A percentile compares a stretch with the other conserved stretches of the same genome.
These are phyloP conservation scores for Pomacea maculata DNA, from an alignment of 1,140 invertebrate species.

Conservation along the genomic window DNA sequence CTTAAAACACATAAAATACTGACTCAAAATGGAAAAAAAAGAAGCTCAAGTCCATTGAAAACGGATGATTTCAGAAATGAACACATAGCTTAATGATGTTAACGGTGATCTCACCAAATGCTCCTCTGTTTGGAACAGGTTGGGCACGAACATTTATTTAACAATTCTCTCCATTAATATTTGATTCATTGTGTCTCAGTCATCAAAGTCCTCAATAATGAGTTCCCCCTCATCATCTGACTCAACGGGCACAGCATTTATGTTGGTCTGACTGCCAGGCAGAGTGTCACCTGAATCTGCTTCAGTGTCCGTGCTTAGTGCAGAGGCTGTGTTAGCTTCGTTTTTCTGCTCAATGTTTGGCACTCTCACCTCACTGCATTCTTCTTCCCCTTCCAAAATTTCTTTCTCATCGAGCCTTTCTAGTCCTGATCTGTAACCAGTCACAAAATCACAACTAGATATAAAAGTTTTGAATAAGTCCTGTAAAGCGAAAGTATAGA, in stretches of 20 bases:
- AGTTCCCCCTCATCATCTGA: conserved; percentile 46
- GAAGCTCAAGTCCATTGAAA: not conserved
- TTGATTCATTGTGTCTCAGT: conserved; percentile 28
- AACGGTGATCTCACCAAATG: too few relatives aligned
- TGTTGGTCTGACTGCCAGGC: conserved; percentile 42
- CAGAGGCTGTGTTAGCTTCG: not conserved
- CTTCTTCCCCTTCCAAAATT: conserved; percentile 23
- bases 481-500: not conserved
- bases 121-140: too few relatives aligned
- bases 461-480: not conserved
- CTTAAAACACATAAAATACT: too few relatives aligned
- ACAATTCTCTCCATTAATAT: too few relatives aligned
- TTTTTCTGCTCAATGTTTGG: not conserved
- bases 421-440: conserved; percentile 12
- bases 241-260: conserved; percentile 23
- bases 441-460: not conserved
- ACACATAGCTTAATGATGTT: conserved; percentile 9
- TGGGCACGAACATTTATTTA: too few relatives aligned
- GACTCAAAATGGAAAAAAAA: not conserved
- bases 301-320: not conserved
- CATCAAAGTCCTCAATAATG: conserved; percentile 51
- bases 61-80: not conserved
- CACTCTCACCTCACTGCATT: not conserved
- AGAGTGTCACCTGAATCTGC: conserved; percentile 36
- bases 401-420: conserved; percentile 39